These are phyloP conservation scores for Anolis apletophallus DNA, from an alignment of 2,797 vertebrate genomes.

Conservation along the genomic window DNA sequence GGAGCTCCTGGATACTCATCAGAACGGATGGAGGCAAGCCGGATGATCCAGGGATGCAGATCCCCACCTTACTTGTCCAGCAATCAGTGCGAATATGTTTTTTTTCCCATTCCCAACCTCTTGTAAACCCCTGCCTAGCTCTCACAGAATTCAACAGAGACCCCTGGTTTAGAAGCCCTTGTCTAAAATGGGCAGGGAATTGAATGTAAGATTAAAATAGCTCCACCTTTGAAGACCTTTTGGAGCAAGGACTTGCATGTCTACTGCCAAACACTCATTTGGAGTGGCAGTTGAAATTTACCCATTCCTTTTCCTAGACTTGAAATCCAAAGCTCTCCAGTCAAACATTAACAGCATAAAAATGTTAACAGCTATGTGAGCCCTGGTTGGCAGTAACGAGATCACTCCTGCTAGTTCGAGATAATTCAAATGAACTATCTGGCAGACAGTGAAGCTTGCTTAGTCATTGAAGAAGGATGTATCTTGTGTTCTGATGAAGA, in stretches of 20 bases:
- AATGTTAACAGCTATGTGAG: not conserved
- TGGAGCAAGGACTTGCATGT: not conserved
- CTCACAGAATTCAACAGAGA: not conserved
- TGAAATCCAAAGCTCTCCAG: too few relatives aligned
- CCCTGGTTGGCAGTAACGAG: not conserved
- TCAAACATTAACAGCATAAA: not conserved
- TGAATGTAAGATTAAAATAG: not conserved
- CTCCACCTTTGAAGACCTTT: not conserved
- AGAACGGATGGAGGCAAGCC: too few relatives aligned
- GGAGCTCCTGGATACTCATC: too few relatives aligned
- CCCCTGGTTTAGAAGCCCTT: not conserved
- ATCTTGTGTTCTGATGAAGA: not conserved
- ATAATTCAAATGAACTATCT: slow-evolving; percentile 18
- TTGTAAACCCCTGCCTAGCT: not conserved
- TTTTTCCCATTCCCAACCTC: too few relatives aligned
- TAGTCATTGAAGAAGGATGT: slow-evolving; percentile 13
- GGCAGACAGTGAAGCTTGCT: not conserved
- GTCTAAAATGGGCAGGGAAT: not conserved
- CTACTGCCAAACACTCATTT: not conserved
- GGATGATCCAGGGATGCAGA: too few relatives aligned
- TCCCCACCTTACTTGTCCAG: too few relatives aligned
- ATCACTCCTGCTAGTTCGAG: not conserved
- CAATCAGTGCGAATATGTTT: too few relatives aligned
- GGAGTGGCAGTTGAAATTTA: not conserved
- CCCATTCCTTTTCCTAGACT: not conserved